Conservation (phyloP, 2,797 vertebrate species). For the Sus cebifrons region DNA sequence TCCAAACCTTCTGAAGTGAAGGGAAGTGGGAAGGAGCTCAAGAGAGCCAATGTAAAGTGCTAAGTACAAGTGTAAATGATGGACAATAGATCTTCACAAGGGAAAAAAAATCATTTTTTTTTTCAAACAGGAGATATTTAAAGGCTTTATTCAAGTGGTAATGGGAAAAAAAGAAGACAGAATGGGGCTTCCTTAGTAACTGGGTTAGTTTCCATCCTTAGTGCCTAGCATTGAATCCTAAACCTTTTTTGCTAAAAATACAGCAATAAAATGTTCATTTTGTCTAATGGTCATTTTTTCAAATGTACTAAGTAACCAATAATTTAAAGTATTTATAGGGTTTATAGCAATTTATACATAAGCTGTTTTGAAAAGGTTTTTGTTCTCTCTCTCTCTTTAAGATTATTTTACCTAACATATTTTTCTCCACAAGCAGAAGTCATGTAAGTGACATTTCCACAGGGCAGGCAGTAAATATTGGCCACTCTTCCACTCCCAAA, state of each 20-base stretch:
- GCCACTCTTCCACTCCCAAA: slow-evolving; percentile 33
- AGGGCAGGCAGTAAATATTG: neutral
- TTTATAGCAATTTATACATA: neutral
- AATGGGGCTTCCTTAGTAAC: neutral
- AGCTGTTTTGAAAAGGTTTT: neutral
- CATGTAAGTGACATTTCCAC: neutral
- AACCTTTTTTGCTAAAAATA: neutral
- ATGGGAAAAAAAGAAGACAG: no score
- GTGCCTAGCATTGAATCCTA: neutral
- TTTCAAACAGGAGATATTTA: neutral
- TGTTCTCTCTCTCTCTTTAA: neutral
- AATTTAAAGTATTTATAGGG: neutral
- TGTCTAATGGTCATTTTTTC: neutral
- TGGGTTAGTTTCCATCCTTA: neutral
- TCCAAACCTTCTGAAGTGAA: neutral
- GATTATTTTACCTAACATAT: neutral
- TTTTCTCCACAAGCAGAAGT: slow-evolving; percentile 47
- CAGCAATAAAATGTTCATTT: neutral
- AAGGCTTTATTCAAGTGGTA: neutral
- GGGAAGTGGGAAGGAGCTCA: neutral
- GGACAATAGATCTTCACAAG: neutral
- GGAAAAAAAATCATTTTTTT: neutral
- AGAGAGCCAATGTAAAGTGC: neutral
- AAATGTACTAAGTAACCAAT: neutral
- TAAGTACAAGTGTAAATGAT: neutral